These are phyloP conservation scores for Fundulus diaphanus DNA, from an alignment of 2,797 vertebrate species.

Conservation along the genomic window DNA sequence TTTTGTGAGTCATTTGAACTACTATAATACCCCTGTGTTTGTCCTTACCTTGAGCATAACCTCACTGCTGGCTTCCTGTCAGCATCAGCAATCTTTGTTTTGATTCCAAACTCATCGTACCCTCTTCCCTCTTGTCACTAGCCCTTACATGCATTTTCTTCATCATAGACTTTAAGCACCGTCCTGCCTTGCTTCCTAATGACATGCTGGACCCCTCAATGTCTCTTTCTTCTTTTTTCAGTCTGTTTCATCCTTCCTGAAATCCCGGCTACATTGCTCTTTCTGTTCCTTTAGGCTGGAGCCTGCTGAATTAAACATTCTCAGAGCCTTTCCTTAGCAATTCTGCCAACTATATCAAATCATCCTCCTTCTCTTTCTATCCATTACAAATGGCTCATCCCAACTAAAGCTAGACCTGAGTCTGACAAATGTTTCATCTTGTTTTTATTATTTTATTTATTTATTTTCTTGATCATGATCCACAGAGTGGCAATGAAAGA, in stretches of 20 bases:
- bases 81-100: constrained; percentile 38
- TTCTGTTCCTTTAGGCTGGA: constrained; percentile 52
- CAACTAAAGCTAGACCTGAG: constrained; percentile 68
- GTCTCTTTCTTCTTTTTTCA: constrained; percentile 57
- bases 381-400: constrained; percentile 78
- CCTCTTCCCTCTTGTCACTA: constrained; percentile 41
- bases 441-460: constrained; percentile 29
- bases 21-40: constrained; percentile 19
- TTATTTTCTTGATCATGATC: constrained; percentile 55
- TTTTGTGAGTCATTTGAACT: constrained; percentile 48
- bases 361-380: constrained; percentile 63
- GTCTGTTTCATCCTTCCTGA: constrained; percentile 65
- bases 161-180: constrained; percentile 60
- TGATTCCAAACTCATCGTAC: constrained; percentile 49
- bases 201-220: constrained; percentile 48
- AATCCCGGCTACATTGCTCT: constrained; percentile 57
- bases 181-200: constrained; percentile 59
- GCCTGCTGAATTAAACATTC: constrained; percentile 79
- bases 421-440: constrained; percentile 73
- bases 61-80: constrained; percentile 62
- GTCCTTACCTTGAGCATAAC: constrained; percentile 74
- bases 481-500: constrained; percentile 32
- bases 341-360: constrained; percentile 76
- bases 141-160: constrained; percentile 49
- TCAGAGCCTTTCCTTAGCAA: constrained; percentile 50